Evolutionary conservation across 1,140 invertebrate genomes (phyloP), one percentile per base, ranked within the genome.

Genomic region (Pseudoatta argentina): DNA sequence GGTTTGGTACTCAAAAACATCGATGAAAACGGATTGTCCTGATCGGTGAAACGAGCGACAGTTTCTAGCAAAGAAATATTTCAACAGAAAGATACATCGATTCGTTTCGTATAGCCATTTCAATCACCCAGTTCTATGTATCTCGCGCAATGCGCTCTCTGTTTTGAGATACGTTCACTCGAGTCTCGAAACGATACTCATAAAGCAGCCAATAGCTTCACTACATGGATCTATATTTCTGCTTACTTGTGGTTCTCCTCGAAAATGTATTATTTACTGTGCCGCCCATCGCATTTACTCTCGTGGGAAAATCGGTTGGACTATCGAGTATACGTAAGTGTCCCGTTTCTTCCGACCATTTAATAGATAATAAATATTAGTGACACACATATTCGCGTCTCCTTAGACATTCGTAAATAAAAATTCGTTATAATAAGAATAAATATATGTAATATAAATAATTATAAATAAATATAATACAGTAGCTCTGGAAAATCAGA

Each of bases 241-340:
- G 64, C 63, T 81, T 59, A 72, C 66, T 30, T 30, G 51, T 87
- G 59, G 21, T 61, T 67, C 67, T 61, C 57, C 64, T 87, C 85
- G 44, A 87, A 92, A 88, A 91, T 92, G 71, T 92, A 92, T 92
- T 91, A 91, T 92, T 92, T 91, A 92, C 88, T 61, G 82, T 78
- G 73, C 71, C 91, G 86, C 90, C 92, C 88, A 87, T 69, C 76
- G 63, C 87, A 92, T 92, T 92, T 91, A 64, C 81, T 86, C 83
- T 79, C 53, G 21, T 59, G 59, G 51, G 71, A 73, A 85, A 78
- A 88, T 77, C 63, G 55, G 16, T 86, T 18, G 30, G 51, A 59
- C 73, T 21, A 12, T 55, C 57, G 63, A 86, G 63, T 77, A 66
- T 48, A 78, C 1, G n/a, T 61, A 44, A 72, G 71, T 30, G 53